Base-by-base conservation (phyloP, 2,888 invertebrate genomes). In the Phragmatobia fuliginosa region DNA sequence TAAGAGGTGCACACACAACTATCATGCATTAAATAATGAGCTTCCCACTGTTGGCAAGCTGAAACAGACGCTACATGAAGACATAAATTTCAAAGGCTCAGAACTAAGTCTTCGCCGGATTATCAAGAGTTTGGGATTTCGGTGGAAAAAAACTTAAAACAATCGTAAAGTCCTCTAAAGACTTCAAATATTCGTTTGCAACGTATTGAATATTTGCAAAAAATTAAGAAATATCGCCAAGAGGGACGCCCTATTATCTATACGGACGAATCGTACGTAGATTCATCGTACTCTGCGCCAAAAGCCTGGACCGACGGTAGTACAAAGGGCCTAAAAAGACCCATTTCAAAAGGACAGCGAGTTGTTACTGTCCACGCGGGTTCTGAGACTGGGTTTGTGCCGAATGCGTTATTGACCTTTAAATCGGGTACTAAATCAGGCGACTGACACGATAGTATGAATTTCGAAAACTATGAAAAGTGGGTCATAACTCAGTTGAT, bases 91-190 rank as follows among this genome's bases (percentile, higher is more conserved):
- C 31, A 45, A 45, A 18, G 62, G 62, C 5, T 63, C 62, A 6
- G 45, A 21, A 10, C 28, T 31, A 2, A 62, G 62, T 21, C 21
- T 62, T 5, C 18, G 62, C 18, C 18, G 33, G 16, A 32, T 49
- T 21, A n/a, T 63, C n/a, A 49, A 32, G 32, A 45, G 32, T 28
- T 63, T 63, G 10, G 62, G 62, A 0, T 63, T 63, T 21, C 62
- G 41, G 5, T 63, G 62, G 62, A 63, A 45, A 45, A 63, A 63
- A 31, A 14, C 45, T 5, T 21, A 63, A 63, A 63, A 63, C n/a
- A 63, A 63, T 11, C 31, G 11, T n/a, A 49, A 63, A n/a, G 31
- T 63, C 11, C 62, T 63, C 0, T 49, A 32, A 49, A 18, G 18
- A 28, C 21, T 18, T n/a, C n/a, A n/a, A 63, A 63, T n/a, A 31